Evolutionary conservation across 2,888 invertebrate genomes (phyloP).

Genomic region (Scaptomyza parva): DNA sequence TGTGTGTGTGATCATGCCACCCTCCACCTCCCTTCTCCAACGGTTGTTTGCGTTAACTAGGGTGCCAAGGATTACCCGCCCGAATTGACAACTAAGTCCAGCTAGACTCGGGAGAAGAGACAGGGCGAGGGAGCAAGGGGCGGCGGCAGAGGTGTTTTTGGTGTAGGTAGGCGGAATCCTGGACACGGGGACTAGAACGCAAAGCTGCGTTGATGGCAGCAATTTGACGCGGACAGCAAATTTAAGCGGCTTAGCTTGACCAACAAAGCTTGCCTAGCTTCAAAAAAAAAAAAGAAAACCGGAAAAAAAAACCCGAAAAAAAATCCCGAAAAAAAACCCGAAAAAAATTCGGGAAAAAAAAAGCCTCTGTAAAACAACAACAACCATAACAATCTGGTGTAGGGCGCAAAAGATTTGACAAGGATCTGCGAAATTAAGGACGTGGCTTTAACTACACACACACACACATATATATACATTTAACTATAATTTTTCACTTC

Average conservation of each 20-base stretch:
- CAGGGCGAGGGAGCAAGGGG: not conserved
- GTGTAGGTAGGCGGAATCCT: not conserved
- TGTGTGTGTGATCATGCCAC: constrained; percentile 68
- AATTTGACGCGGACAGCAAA: constrained; percentile 72
- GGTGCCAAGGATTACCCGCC: constrained; percentile 38
- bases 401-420: constrained; percentile 38
- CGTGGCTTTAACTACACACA: not conserved
- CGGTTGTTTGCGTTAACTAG: constrained; percentile 30
- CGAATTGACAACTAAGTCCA: constrained; percentile 52
- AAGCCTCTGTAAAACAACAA: constrained; percentile 5
- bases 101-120: not conserved
- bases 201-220: constrained; percentile 74
- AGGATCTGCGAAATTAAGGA: constrained; percentile 49
- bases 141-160: not conserved
- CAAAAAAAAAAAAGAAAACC: constrained; percentile 19
- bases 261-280: constrained; percentile 55
- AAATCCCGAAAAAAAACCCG: not conserved
- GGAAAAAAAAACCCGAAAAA: not conserved
- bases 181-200: constrained; percentile 16
- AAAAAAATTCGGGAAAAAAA: not conserved
- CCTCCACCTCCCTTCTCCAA: no score
- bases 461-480: not conserved
- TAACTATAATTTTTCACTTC: not conserved
- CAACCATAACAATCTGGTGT: constrained; percentile 33
- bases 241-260: constrained; percentile 78